phyloP scores from a whole-genome alignment of 30 jellyfish, hydroid and myxozoan genomes.

The Pelagia noctiluca region DNA sequence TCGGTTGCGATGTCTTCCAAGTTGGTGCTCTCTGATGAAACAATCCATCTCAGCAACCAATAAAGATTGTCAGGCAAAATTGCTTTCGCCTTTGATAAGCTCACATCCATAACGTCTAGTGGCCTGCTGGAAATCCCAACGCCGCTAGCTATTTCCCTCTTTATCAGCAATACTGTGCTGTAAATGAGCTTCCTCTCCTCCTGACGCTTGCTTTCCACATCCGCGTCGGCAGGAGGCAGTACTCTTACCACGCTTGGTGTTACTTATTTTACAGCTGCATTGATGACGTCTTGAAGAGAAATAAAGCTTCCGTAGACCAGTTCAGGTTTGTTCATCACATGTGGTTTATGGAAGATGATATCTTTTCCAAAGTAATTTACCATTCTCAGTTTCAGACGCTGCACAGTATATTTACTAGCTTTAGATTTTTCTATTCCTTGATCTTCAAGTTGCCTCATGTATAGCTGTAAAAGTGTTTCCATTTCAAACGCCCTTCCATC shows the following conservation, averaged over 20 bases:
- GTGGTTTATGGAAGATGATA: not conserved
- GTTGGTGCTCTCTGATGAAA: not conserved
- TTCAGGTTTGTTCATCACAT: not conserved
- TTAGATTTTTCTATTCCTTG: not conserved
- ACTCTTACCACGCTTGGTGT: too few relatives aligned
- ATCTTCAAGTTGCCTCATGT: not conserved
- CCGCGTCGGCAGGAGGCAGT: not conserved
- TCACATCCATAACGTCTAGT: not conserved
- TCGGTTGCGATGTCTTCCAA: not conserved
- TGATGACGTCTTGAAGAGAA: not conserved
- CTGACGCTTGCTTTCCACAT: not conserved
- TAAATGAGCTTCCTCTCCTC: not conserved
- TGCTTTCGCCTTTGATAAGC: not conserved
- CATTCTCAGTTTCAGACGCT: not conserved
- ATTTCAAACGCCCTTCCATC: not conserved
- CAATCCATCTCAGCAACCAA: not conserved
- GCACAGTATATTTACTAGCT: not conserved
- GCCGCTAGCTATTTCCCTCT: not conserved
- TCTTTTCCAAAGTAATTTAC: not conserved
- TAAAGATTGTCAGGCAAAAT: not conserved
- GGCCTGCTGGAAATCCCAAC: not conserved
- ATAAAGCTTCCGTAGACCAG: not conserved
- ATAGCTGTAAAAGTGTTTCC: not conserved
- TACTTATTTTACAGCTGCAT: not conserved
- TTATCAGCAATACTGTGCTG: not conserved